Conservation (phyloP, 2,797 vertebrate genomes). For the Rhinogobio ventralis region DNA sequence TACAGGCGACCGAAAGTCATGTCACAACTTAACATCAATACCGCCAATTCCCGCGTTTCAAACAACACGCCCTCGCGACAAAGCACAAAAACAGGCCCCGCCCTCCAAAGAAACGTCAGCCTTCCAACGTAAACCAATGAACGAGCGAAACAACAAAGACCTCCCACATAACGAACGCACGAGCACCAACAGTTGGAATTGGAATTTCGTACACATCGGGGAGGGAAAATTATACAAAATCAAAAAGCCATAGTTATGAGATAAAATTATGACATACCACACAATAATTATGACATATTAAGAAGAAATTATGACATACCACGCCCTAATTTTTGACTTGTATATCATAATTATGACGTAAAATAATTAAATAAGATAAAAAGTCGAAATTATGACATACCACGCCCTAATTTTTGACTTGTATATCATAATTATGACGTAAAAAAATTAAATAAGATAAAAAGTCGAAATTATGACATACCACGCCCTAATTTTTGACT, state of each 20-base stretch:
- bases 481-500: too few relatives aligned
- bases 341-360: too few relatives aligned
- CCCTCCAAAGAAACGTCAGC: not conserved
- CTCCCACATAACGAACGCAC: not conserved
- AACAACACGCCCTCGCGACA: conserved; percentile 57
- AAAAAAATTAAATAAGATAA: too few relatives aligned
- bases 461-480: too few relatives aligned
- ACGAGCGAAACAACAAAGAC: not conserved
- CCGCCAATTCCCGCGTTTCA: conserved; percentile 69
- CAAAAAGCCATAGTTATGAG: not conserved
- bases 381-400: too few relatives aligned
- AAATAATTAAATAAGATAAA: too few relatives aligned
- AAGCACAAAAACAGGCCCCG: conserved; percentile 17
- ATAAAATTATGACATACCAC: not conserved
- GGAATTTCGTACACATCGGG: too few relatives aligned
- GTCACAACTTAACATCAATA: conserved; percentile 39
- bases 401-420: too few relatives aligned
- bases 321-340: not conserved
- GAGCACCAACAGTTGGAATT: not conserved
- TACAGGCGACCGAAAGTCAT: not conserved
- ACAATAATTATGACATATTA: not conserved
- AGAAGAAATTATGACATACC: too few relatives aligned
- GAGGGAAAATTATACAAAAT: too few relatives aligned
- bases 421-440: too few relatives aligned
- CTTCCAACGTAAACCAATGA: not conserved